Evolutionary conservation across 2,797 vertebrate species (phyloP).

Genomic region (Urophycis tenuis): DNA sequence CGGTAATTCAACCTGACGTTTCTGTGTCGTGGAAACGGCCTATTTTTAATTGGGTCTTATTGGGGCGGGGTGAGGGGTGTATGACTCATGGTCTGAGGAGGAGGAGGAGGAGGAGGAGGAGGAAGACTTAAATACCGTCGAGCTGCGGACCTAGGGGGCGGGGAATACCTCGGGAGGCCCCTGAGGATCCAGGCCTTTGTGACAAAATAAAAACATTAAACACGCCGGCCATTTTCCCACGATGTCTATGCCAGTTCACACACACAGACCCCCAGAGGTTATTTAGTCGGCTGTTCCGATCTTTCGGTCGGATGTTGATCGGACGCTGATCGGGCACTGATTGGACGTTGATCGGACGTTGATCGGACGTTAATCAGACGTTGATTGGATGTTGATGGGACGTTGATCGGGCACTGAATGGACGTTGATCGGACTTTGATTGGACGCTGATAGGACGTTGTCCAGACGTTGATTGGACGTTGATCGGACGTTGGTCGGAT

Average conservation of each 20-base stretch:
- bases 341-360: too few relatives aligned
- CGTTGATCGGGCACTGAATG: too few relatives aligned
- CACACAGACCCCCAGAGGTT: neutral
- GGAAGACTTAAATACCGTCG: neutral
- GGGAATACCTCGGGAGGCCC: neutral
- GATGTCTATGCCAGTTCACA: neutral
- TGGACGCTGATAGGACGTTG: too few relatives aligned
- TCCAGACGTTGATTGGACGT: neutral
- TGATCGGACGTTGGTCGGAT: neutral
- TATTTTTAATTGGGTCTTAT: conserved; percentile 3
- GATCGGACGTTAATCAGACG: too few relatives aligned
- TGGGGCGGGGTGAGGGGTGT: neutral
- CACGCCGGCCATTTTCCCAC: too few relatives aligned
- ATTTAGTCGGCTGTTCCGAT: neutral
- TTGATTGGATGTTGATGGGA: neutral
- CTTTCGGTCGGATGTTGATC: neutral
- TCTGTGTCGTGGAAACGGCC: neutral
- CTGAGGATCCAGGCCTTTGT: neutral
- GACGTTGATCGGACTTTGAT: too few relatives aligned
- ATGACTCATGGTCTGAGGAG: neutral
- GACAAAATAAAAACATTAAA: neutral
- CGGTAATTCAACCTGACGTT: neutral
- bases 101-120: too few relatives aligned
- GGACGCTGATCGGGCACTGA: too few relatives aligned
- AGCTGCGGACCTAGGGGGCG: neutral